Evolutionary conservation across 1,140 invertebrate species (phyloP), one percentile per base, ranked within the genome.

Genomic region (Choristoneura fumiferana): DNA sequence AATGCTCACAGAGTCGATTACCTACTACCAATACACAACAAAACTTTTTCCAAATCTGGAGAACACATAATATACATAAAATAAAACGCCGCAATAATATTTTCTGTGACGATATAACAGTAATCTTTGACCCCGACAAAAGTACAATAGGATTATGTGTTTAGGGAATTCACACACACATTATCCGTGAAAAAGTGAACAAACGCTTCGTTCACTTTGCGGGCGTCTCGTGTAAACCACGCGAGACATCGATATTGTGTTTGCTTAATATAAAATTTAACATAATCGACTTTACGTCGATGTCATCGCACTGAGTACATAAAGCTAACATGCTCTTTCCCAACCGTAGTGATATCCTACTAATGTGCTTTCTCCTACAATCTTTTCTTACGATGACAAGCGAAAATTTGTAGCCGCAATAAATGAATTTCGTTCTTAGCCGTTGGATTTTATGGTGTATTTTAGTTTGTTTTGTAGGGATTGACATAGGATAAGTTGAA

Each of bases 351-450:
- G 81, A 84, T 83, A 87, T 78, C 76, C 74, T 70, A 81, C 85
- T 88, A 87, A 87, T 88, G 81, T 81, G 79, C 82, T 83, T 87
- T 82, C 84, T 81, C 73, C 81, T 81, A 79, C 78, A 85, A 88
- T 87, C 81, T 85, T 88, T 87, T 82, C 85, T 87, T 83, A 71
- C 76, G 77, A 84, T 85, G 80, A 86, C 81, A 85, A 71, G 79
- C 75, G 78, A 80, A 85, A 84, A 76, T 76, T 69, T 58, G 45
- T 38, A 12, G 5, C 1, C 17, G n/a, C 4, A 36, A 36, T 62
- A 62, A 39, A 33, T 36, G 54, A 79, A 68, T 71, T 56, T 82
- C 45, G 57, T 49, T 68, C 74, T 65, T 81, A 82, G 54, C 49
- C 1, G 45, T 10, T 55, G 53, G 4, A 55, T 35, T 56, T 63